Base-by-base conservation (phyloP, 2,113 vertebrate species). In the Sinocyclocheilus anshuiensis region DNA sequence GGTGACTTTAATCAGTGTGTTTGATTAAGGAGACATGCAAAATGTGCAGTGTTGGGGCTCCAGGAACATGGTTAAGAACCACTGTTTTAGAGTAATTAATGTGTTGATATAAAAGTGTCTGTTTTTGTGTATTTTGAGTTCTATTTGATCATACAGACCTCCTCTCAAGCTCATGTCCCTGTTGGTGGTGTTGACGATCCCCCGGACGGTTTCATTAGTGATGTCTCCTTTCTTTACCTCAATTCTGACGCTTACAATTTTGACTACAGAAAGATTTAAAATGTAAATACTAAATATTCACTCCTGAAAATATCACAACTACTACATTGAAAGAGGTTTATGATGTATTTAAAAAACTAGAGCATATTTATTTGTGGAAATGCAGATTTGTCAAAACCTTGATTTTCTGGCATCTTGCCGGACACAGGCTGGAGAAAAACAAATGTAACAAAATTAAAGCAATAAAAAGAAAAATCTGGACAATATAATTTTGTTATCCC, bases 161-260 rank as follows among this genome's bases (percentile, higher is more conserved):
- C 20, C 24, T 83, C 45, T 89, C 65, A 90, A 71, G 67, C 86
- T 87, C 84, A 93, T 82, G 18, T 88, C 22, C 3, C 65, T 53
- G 63, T 88, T 93, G 75, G 91, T 92, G 33, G 88, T 91, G 83
- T 93, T 93, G 12, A 93, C 90, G 16, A 93, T 92, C 33, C 89
- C 90, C 67, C 81, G 65, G 53, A 91, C 92, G 7, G 82, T 76
- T 86, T 92, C 90, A 0, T 4, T 77, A 16, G 85, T 90, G 50
- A 93, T 90, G 83, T 89, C 84, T 0, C 92, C 92, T 85, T 90
- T 89, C 86, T 83, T 92, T 7, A 93, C 84, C 65, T 91, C 87
- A 53, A 93, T 71, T 55, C 86, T 87, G n/a, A 89, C 87, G 18
- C 84, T 80, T 5, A 36, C 42, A 57, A 92, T 89, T 85, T 84